Conservation (phyloP, 2,113 vertebrate species). For the Drymodes brunneopygia region DNA sequence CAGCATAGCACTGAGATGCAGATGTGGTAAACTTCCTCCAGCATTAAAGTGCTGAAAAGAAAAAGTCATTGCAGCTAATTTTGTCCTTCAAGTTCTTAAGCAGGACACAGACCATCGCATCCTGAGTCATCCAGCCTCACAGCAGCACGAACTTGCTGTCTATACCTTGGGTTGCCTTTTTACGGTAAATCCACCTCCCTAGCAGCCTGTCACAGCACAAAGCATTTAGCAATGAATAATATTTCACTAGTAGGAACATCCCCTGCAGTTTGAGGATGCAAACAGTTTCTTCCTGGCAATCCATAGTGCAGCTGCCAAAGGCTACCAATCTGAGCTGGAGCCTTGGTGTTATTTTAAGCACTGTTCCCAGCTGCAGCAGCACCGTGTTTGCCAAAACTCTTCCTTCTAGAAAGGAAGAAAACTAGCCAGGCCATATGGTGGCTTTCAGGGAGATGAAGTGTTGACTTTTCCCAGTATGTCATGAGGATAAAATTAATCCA, state of each 20-base stretch:
- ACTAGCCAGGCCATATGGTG: neutral
- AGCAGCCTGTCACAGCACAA: neutral
- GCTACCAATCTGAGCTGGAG: neutral
- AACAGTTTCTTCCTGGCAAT: slow-evolving; percentile 16
- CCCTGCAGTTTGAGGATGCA: neutral
- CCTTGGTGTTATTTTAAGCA: slow-evolving; percentile 25
- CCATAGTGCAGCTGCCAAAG: slow-evolving; percentile 18
- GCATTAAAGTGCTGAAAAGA: neutral
- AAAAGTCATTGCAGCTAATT: neutral
- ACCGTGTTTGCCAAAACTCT: neutral
- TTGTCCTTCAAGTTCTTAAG: slow-evolving; percentile 13
- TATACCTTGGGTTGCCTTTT: neutral
- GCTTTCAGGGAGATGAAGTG: neutral
- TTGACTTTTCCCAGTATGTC: neutral
- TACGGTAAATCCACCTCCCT: neutral
- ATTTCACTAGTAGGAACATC: neutral
- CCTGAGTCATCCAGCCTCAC: neutral
- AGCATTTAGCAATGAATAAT: neutral
- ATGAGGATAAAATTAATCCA: neutral
- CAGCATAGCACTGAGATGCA: neutral
- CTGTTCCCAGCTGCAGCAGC: slow-evolving; percentile 25
- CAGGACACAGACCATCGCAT: neutral
- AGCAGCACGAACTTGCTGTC: neutral
- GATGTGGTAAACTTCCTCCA: neutral
- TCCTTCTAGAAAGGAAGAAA: slow-evolving; percentile 13